These are phyloP conservation scores for Phymatocera aterrima DNA, from an alignment of 2,888 invertebrate genomes.

Conservation along the genomic window DNA sequence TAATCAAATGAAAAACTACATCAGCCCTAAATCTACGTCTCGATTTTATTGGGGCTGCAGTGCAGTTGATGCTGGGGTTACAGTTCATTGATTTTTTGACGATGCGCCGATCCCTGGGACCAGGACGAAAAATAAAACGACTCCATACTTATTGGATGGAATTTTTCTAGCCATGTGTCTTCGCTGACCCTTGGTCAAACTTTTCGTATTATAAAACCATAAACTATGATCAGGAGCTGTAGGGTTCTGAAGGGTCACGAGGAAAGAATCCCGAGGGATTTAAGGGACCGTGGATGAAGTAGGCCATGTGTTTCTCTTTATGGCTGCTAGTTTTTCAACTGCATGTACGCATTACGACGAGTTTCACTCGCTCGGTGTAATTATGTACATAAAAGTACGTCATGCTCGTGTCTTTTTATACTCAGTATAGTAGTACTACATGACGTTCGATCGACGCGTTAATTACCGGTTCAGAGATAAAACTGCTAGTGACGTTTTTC, in stretches of 20 bases:
- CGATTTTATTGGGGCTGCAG: slow-evolving; percentile 67
- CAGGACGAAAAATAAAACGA: slow-evolving; percentile 13
- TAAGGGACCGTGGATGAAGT: neutral
- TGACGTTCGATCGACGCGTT: neutral
- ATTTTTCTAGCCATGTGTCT: slow-evolving; percentile 62
- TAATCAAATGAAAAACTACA: slow-evolving; percentile 51
- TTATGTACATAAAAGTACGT: too few relatives aligned
- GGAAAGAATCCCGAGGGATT: slow-evolving; percentile 9
- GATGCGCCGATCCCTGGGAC: slow-evolving; percentile 59
- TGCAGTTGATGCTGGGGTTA: slow-evolving; percentile 58
- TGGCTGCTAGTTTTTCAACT: neutral
- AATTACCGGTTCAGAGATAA: slow-evolving; percentile 6
- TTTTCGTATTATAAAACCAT: slow-evolving; percentile 72
- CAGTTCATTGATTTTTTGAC: slow-evolving; percentile 70
- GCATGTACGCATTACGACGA: neutral
- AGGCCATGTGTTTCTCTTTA: slow-evolving; percentile 1
- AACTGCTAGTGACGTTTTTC: neutral
- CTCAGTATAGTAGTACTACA: too few relatives aligned
- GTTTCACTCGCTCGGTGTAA: neutral
- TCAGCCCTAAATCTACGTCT: slow-evolving; percentile 63
- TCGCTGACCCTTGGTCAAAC: slow-evolving; percentile 61
- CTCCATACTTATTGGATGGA: slow-evolving; percentile 47
- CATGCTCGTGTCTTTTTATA: too few relatives aligned
- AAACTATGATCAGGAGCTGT: slow-evolving; percentile 57
- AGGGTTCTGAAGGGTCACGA: neutral